Evolutionary conservation across 2,797 vertebrate species (phyloP).

Genomic region (Hippocampus kuda): DNA sequence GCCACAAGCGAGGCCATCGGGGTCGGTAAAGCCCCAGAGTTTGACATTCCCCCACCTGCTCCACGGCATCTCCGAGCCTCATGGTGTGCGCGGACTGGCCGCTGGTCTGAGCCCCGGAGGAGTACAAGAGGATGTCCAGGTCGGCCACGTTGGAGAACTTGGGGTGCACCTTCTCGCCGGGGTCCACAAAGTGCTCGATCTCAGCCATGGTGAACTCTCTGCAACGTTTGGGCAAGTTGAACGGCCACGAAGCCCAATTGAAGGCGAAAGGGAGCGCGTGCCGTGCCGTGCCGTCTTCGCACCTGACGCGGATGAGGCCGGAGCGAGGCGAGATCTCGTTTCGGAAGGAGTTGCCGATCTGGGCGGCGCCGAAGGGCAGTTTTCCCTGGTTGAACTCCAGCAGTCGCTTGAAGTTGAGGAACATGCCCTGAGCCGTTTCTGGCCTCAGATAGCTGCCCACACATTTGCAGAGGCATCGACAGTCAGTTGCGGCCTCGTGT

Average conservation of each 20-base stretch:
- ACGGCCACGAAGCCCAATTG: neutral
- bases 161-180: constrained; percentile 88
- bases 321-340: constrained; percentile 92
- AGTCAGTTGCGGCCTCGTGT: neutral
- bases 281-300: neutral
- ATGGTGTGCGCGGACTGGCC: constrained; percentile 86
- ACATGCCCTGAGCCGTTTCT: constrained; percentile 92
- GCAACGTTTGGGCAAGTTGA: neutral
- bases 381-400: constrained; percentile 92
- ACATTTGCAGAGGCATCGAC: neutral
- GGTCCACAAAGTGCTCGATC: constrained; percentile 99
- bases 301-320: constrained; percentile 89
- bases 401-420: constrained; percentile 90
- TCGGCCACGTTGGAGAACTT: constrained; percentile 85
- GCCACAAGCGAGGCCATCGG: neutral
- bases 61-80: constrained; percentile 88
- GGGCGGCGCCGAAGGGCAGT: constrained; percentile 84
- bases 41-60: constrained; percentile 68
- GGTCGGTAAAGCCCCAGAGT: no score
- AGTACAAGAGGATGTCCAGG: constrained; percentile 81
- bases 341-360: constrained; percentile 89
- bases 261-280: neutral
- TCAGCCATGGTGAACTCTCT: constrained; percentile 99
- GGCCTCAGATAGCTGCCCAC: constrained; percentile 80
- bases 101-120: constrained; percentile 91